Evolutionary conservation across 2,888 invertebrate species (phyloP).

Genomic region (Drosophila nr. fundita): DNA sequence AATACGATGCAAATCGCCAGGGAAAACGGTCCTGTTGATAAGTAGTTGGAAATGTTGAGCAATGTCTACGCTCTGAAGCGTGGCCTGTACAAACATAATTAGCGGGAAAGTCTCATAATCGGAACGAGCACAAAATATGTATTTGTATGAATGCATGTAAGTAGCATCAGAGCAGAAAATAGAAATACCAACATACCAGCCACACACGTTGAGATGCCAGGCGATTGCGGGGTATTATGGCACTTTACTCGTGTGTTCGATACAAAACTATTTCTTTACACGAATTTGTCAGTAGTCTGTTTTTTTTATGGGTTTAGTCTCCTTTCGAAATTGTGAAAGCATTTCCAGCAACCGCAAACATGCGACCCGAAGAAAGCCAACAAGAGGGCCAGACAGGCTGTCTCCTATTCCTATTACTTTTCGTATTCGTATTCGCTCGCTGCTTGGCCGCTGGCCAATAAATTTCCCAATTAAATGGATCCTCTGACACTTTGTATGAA

Average conservation of each 20-base stretch:
- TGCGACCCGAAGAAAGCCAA: slow-evolving; percentile 68
- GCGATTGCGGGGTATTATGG: slow-evolving; percentile 45
- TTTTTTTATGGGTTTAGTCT: slow-evolving; percentile 40
- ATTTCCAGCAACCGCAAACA: slow-evolving; percentile 77
- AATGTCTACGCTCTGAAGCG: slow-evolving; percentile 36
- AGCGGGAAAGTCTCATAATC: slow-evolving; percentile 65
- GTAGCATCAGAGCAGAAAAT: slow-evolving; percentile 34
- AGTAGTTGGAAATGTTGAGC: slow-evolving; percentile 60
- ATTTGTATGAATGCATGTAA: slow-evolving; percentile 10
- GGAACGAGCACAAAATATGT: slow-evolving; percentile 26
- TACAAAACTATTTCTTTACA: slow-evolving; percentile 59
- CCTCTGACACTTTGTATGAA: slow-evolving; percentile 79
- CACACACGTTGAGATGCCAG: slow-evolving; percentile 64
- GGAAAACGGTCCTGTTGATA: slow-evolving; percentile 25
- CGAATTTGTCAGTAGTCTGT: slow-evolving; percentile 61
- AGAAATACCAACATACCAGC: slow-evolving; percentile 61
- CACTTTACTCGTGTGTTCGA: slow-evolving; percentile 47
- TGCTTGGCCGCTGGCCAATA: slow-evolving; percentile 67
- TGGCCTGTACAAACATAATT: slow-evolving; percentile 66
- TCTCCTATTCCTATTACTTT: slow-evolving; percentile 49
- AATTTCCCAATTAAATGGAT: slow-evolving; percentile 83
- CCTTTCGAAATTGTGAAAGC: slow-evolving; percentile 54
- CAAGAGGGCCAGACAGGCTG: slow-evolving; percentile 72
- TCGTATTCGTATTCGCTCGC: neutral
- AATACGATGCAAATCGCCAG: slow-evolving; percentile 53